phyloP scores from a whole-genome alignment of 2,888 invertebrate species.

The Lasius fuliginosus region DNA sequence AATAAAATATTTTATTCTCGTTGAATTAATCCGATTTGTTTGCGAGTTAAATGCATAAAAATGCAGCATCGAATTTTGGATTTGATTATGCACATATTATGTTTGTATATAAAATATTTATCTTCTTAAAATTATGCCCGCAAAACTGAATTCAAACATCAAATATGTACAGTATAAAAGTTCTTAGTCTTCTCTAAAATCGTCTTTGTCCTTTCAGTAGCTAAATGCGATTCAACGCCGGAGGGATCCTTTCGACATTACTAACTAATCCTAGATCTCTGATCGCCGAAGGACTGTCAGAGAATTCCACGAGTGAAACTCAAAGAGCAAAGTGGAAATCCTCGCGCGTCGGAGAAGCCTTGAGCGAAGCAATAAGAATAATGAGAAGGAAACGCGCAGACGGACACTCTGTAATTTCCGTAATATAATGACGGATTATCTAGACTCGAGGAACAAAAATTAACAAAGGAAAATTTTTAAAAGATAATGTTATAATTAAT shows the following conservation, averaged over 20 bases:
- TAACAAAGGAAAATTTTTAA: slow-evolving; percentile 1
- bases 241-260: slow-evolving; percentile 42
- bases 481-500: neutral
- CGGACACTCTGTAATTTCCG: slow-evolving; percentile 33
- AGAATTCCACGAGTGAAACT: slow-evolving; percentile 33
- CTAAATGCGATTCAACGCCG: slow-evolving; percentile 37
- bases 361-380: slow-evolving; percentile 42
- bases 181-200: slow-evolving; percentile 32
- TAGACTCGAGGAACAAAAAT: slow-evolving; percentile 3
- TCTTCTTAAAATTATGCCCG: neutral
- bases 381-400: slow-evolving; percentile 38
- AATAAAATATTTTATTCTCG: neutral
- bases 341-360: slow-evolving; percentile 29
- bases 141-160: slow-evolving; percentile 9
- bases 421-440: slow-evolving; percentile 28
- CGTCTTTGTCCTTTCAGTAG: slow-evolving; percentile 27
- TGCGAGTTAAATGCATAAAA: neutral
- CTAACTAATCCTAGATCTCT: slow-evolving; percentile 51
- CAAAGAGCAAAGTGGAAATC: slow-evolving; percentile 50
- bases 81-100: neutral
- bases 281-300: slow-evolving; percentile 53
- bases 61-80: neutral
- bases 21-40: neutral
- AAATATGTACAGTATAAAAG: slow-evolving; percentile 28
- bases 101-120: neutral